These are phyloP conservation scores for Castor canadensis DNA, from an alignment of 2,113 vertebrate genomes.

Conservation along the genomic window DNA sequence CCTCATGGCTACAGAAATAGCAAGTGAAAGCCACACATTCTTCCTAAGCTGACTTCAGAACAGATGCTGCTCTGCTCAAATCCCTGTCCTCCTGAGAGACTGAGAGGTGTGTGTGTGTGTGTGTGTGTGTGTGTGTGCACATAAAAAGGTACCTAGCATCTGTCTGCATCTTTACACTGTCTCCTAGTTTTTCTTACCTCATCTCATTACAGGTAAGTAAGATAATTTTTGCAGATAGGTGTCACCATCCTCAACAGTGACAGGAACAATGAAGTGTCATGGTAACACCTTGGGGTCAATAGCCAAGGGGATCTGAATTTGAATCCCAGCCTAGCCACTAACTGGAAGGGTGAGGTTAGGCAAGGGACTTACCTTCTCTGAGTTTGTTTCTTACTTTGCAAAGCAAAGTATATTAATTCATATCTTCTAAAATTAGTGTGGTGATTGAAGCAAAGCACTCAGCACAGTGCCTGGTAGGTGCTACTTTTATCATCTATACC, in stretches of 20 bases:
- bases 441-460: background rate
- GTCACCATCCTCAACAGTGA: background rate
- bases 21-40: background rate
- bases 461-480: background rate
- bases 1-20: background rate
- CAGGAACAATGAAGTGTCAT: background rate
- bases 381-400: slow-evolving; percentile 32
- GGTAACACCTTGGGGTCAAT: background rate
- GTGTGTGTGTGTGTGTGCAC: background rate
- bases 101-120: background rate
- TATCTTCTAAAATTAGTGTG: background rate
- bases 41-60: slow-evolving; percentile 8
- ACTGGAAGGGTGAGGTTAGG: background rate
- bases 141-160: too few relatives aligned
- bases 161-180: background rate
- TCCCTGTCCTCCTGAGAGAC: background rate
- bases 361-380: background rate
- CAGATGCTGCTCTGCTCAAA: slow-evolving; percentile 1
- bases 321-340: background rate
- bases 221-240: background rate
- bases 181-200: background rate
- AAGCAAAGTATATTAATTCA: background rate
- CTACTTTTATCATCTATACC: background rate
- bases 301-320: slow-evolving; percentile 7
- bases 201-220: background rate